A percentile compares a stretch with the other conserved stretches of the same genome.
phyloP scores from a whole-genome alignment of 1,140 invertebrate species.

The Ylistrum balloti region DNA sequence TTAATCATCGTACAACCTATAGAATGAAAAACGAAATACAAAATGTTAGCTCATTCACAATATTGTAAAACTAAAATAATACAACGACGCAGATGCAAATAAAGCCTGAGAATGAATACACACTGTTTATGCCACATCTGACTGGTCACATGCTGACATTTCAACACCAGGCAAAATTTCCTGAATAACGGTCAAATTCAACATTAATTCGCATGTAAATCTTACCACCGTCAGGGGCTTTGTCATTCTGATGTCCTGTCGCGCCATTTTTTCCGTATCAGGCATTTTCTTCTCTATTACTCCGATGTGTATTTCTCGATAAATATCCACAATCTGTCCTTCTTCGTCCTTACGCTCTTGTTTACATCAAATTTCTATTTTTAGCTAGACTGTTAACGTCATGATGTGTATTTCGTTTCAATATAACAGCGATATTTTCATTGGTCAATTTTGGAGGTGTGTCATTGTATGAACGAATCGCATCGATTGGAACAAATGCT shows the following conservation, averaged over 20 bases:
- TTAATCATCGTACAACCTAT: neutral
- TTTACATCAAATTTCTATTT: conserved; percentile 75
- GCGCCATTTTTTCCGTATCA: neutral
- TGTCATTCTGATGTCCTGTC: conserved; percentile 64
- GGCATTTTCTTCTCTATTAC: neutral
- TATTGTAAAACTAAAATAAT: neutral
- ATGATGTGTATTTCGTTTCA: conserved; percentile 42
- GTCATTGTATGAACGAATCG: conserved; percentile 44
- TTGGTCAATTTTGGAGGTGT: conserved; percentile 41
- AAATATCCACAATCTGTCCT: conserved; percentile 17
- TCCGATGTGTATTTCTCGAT: neutral
- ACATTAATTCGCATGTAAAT: conserved; percentile 45
- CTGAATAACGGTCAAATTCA: neutral
- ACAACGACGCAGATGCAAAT: neutral
- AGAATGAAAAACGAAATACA: neutral
- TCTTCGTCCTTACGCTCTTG: conserved; percentile 58
- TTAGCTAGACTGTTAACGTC: conserved; percentile 55
- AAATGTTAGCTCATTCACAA: neutral
- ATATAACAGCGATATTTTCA: conserved; percentile 4
- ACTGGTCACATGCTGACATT: neutral
- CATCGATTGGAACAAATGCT: conserved; percentile 46
- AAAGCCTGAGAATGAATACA: neutral
- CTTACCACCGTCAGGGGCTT: conserved; percentile 77
- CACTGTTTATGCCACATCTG: no score
- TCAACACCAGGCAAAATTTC: neutral